Evolutionary conservation across 30 jellyfish, hydroid and myxozoan species (phyloP).

Genomic region (Aurelia coerulea): DNA sequence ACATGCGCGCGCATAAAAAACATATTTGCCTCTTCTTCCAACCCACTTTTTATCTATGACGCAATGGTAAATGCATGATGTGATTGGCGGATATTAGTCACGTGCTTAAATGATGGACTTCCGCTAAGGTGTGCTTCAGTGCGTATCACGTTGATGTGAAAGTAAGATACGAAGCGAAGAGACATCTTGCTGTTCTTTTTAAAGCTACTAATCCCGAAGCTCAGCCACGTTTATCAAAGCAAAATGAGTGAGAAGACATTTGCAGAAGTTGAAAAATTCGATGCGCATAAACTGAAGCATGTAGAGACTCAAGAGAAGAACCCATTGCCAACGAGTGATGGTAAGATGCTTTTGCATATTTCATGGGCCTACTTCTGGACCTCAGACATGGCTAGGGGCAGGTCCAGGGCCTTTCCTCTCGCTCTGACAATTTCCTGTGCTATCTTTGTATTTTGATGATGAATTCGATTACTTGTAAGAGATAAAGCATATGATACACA

Average conservation of each 20-base stretch:
- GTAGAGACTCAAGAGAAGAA: conserved; percentile 92
- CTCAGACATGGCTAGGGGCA: neutral
- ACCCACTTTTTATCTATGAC: conserved; percentile 52
- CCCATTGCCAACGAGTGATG: conserved; percentile 86
- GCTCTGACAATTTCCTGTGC: neutral
- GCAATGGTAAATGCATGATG: neutral
- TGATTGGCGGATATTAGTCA: conserved; percentile 37
- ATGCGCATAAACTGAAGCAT: conserved; percentile 77
- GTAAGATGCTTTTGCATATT: conserved; percentile 38
- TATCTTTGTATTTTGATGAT: neutral
- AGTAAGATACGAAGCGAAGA: conserved; percentile 15
- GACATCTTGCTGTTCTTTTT: conserved; percentile 39
- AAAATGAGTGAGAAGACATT: conserved; percentile 64
- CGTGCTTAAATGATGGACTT: conserved; percentile 46
- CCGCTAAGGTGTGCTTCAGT: conserved; percentile 68
- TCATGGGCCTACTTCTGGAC: conserved; percentile 18
- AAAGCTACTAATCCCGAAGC: neutral
- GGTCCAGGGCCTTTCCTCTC: neutral
- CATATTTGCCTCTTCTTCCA: too few species aligned
- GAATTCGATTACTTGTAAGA: neutral
- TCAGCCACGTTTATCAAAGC: neutral
- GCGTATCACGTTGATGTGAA: conserved; percentile 52
- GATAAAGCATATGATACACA: too few species aligned
- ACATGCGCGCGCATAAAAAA: too few species aligned
- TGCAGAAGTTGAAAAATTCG: conserved; percentile 90